Conservation (phyloP, 2,797 vertebrate species). For the Neosilurus mollespiculum region DNA sequence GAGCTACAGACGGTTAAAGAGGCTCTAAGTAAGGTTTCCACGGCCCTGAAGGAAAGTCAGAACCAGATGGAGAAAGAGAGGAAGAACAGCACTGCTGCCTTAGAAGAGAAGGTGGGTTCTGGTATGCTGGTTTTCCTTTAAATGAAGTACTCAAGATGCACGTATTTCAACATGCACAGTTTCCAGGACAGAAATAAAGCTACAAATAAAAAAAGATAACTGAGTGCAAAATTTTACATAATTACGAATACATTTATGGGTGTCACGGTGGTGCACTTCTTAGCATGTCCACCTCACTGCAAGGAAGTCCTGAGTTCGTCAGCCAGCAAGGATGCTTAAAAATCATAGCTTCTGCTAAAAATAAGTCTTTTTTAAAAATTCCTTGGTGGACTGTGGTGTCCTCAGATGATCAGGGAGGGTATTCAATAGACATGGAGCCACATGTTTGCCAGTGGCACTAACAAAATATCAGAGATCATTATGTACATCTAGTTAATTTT, state of each 20-base stretch:
- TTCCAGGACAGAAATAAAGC: neutral
- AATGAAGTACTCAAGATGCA: neutral
- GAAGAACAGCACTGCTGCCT: constrained; percentile 75
- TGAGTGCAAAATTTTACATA: neutral
- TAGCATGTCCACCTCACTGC: too few species aligned
- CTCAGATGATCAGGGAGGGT: too few species aligned
- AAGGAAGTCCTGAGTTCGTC: too few species aligned
- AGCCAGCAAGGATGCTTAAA: too few species aligned
- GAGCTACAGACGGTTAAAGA: constrained; percentile 80
- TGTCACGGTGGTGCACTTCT: too few species aligned
- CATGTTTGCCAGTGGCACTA: neutral
- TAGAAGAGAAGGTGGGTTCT: constrained; percentile 84
- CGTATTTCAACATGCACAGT: neutral
- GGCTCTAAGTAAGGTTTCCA: constrained; percentile 74
- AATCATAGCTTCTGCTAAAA: too few species aligned
- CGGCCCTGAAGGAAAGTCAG: constrained; percentile 80
- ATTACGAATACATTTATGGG: neutral
- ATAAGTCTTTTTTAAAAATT: too few species aligned
- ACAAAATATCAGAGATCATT: neutral
- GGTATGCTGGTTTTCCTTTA: neutral
- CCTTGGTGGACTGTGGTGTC: too few species aligned
- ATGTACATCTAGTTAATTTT: neutral
- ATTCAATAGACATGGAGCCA: too few species aligned
- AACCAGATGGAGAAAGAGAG: constrained; percentile 83
- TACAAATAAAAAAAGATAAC: neutral